phyloP scores from a whole-genome alignment of 2,113 vertebrate genomes.

The Syngnathus typhle region DNA sequence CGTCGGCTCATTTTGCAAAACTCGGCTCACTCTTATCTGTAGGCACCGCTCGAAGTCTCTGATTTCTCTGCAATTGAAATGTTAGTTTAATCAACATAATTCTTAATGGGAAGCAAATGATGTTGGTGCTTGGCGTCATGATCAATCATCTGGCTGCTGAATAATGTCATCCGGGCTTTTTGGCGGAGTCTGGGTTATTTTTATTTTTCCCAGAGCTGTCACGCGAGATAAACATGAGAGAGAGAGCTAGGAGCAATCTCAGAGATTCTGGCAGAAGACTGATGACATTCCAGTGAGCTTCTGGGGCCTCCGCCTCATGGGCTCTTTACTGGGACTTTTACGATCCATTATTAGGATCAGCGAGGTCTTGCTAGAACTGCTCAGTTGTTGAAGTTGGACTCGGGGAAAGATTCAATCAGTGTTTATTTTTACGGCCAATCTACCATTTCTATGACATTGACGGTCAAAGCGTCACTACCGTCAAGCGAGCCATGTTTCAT shows the following conservation, averaged over 20 bases:
- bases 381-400: background rate
- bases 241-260: conserved; percentile 41
- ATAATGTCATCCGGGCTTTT: conserved; percentile 7
- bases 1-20: too few relatives aligned
- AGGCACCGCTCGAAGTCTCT: background rate
- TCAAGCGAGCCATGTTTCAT: background rate
- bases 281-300: conserved; percentile 49
- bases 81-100: background rate
- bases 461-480: background rate
- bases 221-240: conserved; percentile 48
- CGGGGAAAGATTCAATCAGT: background rate
- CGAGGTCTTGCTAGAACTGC: background rate
- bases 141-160: background rate
- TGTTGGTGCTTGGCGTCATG: background rate
- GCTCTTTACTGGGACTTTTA: conserved; percentile 9
- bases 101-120: background rate
- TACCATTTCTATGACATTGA: background rate
- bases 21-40: background rate
- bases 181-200: conserved; percentile 4
- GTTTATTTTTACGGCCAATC: background rate
- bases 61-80: background rate
- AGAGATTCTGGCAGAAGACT: conserved; percentile 33
- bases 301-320: conserved; percentile 34
- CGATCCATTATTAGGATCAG: background rate
- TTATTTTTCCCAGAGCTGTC: conserved; percentile 45